phyloP scores from a whole-genome alignment of 2,888 invertebrate species.

The Corythucha ciliata region DNA sequence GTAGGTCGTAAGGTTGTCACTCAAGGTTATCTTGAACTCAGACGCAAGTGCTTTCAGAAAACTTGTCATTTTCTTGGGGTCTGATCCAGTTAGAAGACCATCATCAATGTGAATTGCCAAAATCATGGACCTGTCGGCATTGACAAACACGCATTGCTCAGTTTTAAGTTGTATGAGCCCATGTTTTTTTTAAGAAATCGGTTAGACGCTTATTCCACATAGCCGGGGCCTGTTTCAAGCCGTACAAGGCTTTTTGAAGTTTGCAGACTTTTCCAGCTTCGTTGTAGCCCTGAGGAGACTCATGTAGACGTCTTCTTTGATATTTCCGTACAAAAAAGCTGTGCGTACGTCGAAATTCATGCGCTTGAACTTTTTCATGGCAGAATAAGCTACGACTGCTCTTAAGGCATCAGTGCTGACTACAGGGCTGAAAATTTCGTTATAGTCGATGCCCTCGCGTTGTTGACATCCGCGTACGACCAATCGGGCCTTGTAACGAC shows the following conservation, averaged over 20 bases:
- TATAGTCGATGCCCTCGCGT: slow-evolving; percentile 6
- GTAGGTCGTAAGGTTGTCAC: slow-evolving; percentile 2
- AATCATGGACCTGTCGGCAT: slow-evolving; percentile 10
- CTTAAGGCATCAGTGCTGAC: slow-evolving; percentile 7
- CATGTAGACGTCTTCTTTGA: slow-evolving; percentile 17
- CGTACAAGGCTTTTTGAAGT: slow-evolving; percentile 9
- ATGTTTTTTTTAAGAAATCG: slow-evolving; percentile 7
- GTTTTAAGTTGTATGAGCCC: slow-evolving; percentile 13
- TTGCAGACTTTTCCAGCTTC: slow-evolving; percentile 13
- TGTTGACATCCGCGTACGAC: slow-evolving; percentile 16
- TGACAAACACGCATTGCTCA: slow-evolving; percentile 14
- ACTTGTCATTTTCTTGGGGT: background rate
- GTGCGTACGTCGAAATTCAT: slow-evolving; percentile 11
- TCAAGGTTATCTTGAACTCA: slow-evolving; percentile 11
- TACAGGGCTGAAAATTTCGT: slow-evolving; percentile 16
- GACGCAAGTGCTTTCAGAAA: slow-evolving; percentile 3
- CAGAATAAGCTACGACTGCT: slow-evolving; percentile 6
- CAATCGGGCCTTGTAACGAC: slow-evolving; percentile 11
- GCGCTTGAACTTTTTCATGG: slow-evolving; percentile 1
- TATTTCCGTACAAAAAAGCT: slow-evolving; percentile 7
- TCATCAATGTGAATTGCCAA: slow-evolving; percentile 15
- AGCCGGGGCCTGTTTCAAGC: slow-evolving; percentile 14
- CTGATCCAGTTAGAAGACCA: slow-evolving; percentile 6
- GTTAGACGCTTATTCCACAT: slow-evolving; percentile 14
- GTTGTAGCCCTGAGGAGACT: slow-evolving; percentile 8